Conservation (phyloP, 2,113 vertebrate genomes). For the Odocoileus virginianus region DNA sequence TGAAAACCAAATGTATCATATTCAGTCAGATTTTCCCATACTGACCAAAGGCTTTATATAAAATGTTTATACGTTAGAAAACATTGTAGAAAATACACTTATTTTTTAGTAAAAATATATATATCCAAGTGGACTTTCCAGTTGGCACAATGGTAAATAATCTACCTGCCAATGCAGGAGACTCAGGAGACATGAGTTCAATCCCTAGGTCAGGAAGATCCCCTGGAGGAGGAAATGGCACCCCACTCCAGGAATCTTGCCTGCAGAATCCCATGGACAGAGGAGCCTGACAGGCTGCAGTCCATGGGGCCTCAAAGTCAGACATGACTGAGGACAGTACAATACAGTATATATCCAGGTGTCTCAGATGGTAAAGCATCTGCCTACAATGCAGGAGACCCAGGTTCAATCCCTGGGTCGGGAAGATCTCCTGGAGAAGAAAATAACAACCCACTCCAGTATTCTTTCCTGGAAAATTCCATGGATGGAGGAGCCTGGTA, state of each 20-base stretch:
- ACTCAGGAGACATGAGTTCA: background rate
- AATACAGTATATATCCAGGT: background rate
- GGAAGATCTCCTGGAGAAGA: too few relatives aligned
- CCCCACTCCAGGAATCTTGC: background rate
- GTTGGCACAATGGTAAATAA: background rate
- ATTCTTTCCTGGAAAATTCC: too few relatives aligned
- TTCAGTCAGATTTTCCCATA: background rate
- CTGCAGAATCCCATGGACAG: background rate
- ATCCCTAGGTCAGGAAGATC: background rate
- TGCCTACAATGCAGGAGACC: too few relatives aligned
- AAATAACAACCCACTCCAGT: too few relatives aligned
- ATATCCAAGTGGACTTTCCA: background rate
- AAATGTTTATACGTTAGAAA: background rate
- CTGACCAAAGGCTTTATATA: background rate
- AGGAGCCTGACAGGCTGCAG: background rate
- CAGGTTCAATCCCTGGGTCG: too few relatives aligned
- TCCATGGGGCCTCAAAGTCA: background rate
- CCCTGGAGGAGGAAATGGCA: background rate
- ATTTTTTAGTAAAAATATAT: slow-evolving; percentile 14
- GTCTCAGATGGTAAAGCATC: too few relatives aligned
- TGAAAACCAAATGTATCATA: background rate
- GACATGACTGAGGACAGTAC: background rate
- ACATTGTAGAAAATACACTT: background rate
- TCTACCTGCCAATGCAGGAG: background rate
- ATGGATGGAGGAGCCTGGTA: too few relatives aligned